These are phyloP conservation scores for Plebejus argus DNA, from an alignment of 2,888 invertebrate species.

Conservation along the genomic window DNA sequence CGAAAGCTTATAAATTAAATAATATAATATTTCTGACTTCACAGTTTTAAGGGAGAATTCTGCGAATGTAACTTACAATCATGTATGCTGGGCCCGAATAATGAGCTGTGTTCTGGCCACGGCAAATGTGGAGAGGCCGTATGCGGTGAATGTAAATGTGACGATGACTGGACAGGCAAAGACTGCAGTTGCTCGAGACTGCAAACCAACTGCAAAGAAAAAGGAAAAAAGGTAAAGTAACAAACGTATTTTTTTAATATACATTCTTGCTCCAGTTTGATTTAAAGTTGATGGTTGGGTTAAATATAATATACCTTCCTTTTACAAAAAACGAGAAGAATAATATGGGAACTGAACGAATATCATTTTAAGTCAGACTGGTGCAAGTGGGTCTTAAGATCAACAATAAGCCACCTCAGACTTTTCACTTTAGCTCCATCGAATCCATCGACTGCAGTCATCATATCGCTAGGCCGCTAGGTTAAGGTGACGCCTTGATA, in stretches of 20 bases:
- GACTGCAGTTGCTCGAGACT: constrained; percentile 60
- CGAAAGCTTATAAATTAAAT: background rate
- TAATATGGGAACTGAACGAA: background rate
- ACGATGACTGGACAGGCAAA: constrained; percentile 56
- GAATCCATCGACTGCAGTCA: no score
- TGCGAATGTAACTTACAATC: constrained; percentile 61
- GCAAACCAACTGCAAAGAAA: constrained; percentile 29
- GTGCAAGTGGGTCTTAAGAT: background rate
- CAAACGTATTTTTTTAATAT: background rate
- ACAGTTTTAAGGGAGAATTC: constrained; percentile 54
- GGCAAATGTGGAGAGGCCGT: constrained; percentile 82
- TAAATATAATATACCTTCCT: background rate
- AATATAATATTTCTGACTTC: constrained; percentile 17
- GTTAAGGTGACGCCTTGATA: no score
- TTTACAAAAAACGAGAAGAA: no score
- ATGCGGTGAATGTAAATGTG: constrained; percentile 79
- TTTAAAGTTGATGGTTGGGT: background rate
- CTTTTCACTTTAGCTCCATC: background rate
- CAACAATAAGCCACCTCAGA: background rate
- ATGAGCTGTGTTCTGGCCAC: constrained; percentile 74
- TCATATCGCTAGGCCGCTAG: no score
- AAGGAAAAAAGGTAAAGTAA: constrained; percentile 47
- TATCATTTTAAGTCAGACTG: background rate
- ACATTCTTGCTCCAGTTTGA: background rate
- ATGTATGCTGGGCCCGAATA: constrained; percentile 50